A percentile compares a stretch with the other conserved stretches of the same genome.
Conservation (phyloP, 2,113 vertebrate genomes). For the Cyanocitta stelleri region DNA sequence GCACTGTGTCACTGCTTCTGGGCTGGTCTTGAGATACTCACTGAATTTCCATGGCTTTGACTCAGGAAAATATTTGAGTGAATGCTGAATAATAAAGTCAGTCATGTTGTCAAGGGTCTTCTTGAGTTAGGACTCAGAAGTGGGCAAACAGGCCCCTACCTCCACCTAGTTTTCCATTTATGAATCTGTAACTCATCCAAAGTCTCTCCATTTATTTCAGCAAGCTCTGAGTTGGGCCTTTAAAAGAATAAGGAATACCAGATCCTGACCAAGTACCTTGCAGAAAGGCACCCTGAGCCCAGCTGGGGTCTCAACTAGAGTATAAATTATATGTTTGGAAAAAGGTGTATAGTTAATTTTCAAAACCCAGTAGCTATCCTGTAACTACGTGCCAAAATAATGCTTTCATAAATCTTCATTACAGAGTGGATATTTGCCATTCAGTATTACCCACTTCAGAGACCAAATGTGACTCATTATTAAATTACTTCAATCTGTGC, state of each 20-base stretch:
- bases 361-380: background rate
- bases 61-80: background rate
- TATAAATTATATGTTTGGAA: background rate
- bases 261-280: background rate
- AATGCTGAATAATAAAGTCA: background rate
- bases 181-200: background rate
- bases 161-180: background rate
- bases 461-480: slow-evolving; percentile 63
- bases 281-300: background rate
- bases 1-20: background rate
- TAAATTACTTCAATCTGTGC: slow-evolving; percentile 60
- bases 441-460: slow-evolving; percentile 54
- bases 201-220: background rate
- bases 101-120: background rate
- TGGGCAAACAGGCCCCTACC: background rate
- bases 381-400: slow-evolving; percentile 10
- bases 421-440: slow-evolving; percentile 32
- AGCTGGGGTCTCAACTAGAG: background rate
- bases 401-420: slow-evolving; percentile 32
- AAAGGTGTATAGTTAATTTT: background rate
- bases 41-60: background rate
- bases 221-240: background rate
- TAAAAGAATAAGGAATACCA: background rate
- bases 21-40: background rate
- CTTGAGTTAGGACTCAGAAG: background rate